phyloP scores from a whole-genome alignment of 2,888 invertebrate species.

The Byasa hedistus region DNA sequence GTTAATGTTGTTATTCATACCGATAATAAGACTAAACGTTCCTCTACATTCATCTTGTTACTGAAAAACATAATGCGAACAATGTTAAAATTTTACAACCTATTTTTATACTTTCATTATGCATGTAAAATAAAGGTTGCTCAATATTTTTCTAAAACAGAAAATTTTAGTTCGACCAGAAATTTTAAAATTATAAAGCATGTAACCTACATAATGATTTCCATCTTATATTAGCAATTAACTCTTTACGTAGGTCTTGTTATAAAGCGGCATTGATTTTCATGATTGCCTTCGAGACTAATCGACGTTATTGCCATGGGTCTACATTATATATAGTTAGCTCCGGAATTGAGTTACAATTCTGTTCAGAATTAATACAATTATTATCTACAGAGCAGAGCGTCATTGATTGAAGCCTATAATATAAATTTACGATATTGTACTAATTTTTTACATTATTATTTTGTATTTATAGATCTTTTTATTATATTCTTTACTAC shows the following conservation, averaged over 20 bases:
- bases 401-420: conserved; percentile 8
- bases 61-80: no score
- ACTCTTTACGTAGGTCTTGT: conserved; percentile 1
- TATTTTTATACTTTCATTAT: no score
- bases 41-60: no score
- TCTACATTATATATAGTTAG: conserved; percentile 14
- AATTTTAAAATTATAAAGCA: no score
- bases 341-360: conserved; percentile 23
- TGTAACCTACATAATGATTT: background rate
- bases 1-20: no score
- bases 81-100: no score
- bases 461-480: no score
- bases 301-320: conserved; percentile 18
- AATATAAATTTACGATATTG: conserved; percentile 1
- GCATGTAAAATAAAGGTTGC: no score
- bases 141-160: no score
- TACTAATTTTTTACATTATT: background rate
- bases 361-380: conserved; percentile 17
- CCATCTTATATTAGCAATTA: background rate
- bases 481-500: no score
- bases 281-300: conserved; percentile 24
- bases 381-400: conserved; percentile 1
- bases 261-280: conserved; percentile 17
- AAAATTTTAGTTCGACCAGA: no score
- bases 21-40: no score